phyloP scores from a whole-genome alignment of 2,888 invertebrate species.

The Aspidiotus rigidus region DNA sequence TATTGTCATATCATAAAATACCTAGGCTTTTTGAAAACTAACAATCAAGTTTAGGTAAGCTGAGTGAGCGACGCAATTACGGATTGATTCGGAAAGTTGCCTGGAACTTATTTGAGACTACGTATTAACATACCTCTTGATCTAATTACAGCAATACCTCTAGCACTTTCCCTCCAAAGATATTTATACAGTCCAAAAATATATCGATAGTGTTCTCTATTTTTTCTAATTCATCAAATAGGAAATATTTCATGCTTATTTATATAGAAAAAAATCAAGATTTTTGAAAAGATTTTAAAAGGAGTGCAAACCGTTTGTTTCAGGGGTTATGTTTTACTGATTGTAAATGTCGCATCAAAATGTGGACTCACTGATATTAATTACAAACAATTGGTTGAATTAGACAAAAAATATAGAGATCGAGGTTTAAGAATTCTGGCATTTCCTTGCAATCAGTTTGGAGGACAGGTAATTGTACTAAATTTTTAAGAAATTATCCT shows the following conservation, averaged over 20 bases:
- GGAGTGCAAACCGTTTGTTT: background rate
- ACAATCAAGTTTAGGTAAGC: too few species aligned
- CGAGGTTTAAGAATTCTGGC: constrained; percentile 61
- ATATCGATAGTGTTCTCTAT: too few species aligned
- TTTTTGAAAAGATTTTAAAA: background rate
- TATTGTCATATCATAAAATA: too few species aligned
- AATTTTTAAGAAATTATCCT: too few species aligned
- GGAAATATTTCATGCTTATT: background rate
- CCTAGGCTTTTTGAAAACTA: too few species aligned
- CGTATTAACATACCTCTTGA: too few species aligned
- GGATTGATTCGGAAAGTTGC: too few species aligned
- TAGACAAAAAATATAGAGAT: constrained; percentile 60
- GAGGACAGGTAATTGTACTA: too few species aligned
- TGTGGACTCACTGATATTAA: constrained; percentile 70
- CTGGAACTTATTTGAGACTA: background rate
- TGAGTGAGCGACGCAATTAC: too few species aligned
- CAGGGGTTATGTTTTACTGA: constrained; percentile 62
- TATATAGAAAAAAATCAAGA: background rate
- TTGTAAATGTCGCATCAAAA: constrained; percentile 78
- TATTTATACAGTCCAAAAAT: too few species aligned
- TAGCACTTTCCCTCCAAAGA: too few species aligned
- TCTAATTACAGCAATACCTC: too few species aligned
- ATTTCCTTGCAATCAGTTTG: constrained; percentile 81
- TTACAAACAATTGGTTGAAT: constrained; percentile 63
- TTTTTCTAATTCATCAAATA: background rate